Evolutionary conservation across 2,113 vertebrate genomes (phyloP).

Genomic region (Baryphthengus martii): DNA sequence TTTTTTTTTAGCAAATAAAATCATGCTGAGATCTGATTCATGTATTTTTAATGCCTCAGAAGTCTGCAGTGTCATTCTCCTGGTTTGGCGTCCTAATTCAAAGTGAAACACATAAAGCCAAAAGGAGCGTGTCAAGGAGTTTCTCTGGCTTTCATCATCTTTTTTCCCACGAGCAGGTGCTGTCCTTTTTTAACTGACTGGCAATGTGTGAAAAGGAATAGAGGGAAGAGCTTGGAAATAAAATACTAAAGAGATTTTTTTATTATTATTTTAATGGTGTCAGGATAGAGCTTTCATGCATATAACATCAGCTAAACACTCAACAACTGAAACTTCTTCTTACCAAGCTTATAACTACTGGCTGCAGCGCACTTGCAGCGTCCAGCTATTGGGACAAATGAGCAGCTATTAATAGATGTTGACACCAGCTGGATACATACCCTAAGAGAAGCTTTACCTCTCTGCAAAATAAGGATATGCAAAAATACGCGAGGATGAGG

Average conservation of each 20-base stretch:
- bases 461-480: background rate
- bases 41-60: constrained; percentile 44
- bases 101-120: constrained; percentile 29
- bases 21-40: background rate
- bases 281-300: background rate
- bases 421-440: background rate
- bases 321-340: background rate
- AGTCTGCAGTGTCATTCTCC: constrained; percentile 51
- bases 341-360: background rate
- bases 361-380: rapidly evolving
- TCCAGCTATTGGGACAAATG: background rate
- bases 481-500: background rate
- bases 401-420: background rate
- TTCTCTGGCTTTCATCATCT: constrained; percentile 54
- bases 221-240: constrained; percentile 6
- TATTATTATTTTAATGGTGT: constrained; percentile 1
- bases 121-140: constrained; percentile 29
- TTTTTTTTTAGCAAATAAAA: background rate
- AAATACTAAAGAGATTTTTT: background rate
- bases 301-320: background rate
- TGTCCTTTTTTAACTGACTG: background rate
- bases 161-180: background rate
- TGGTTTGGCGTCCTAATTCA: constrained; percentile 39
- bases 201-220: background rate
- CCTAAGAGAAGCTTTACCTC: background rate